phyloP scores from a whole-genome alignment of 92 coral and sea anemone genomes.

The Isaurus tuberculatus region DNA sequence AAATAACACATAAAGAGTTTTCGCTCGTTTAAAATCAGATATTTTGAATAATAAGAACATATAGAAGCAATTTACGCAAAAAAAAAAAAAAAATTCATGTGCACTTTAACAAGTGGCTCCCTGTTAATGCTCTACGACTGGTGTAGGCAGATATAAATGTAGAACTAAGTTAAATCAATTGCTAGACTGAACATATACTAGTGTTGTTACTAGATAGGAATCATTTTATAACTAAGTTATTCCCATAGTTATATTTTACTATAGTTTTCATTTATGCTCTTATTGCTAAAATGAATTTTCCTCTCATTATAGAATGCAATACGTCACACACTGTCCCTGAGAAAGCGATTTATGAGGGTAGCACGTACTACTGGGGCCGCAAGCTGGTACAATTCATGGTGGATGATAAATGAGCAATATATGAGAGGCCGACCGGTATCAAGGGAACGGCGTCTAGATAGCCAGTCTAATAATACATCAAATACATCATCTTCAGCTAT shows the following conservation, averaged over 20 bases:
- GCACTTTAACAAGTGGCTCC: too few relatives aligned
- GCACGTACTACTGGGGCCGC: conserved; percentile 40
- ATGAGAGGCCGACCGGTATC: conserved; percentile 28
- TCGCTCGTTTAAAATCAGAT: too few relatives aligned
- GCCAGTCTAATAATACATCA: neutral
- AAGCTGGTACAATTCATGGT: conserved; percentile 47
- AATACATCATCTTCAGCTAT: neutral
- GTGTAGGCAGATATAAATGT: too few relatives aligned
- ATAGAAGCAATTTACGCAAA: too few relatives aligned
- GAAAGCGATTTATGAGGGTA: conserved; percentile 42
- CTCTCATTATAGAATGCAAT: conserved; percentile 30
- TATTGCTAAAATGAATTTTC: neutral
- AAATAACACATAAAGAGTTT: too few relatives aligned
- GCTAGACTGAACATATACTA: too few relatives aligned
- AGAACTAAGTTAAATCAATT: too few relatives aligned
- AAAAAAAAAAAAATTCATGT: too few relatives aligned
- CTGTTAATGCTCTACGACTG: too few relatives aligned
- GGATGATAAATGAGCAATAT: conserved; percentile 41
- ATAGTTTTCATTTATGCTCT: neutral
- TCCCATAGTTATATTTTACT: neutral
- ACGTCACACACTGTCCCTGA: conserved; percentile 41
- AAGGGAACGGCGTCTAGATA: neutral
- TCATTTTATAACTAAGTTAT: too few relatives aligned
- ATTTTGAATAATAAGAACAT: too few relatives aligned
- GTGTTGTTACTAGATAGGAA: too few relatives aligned